phyloP scores from a whole-genome alignment of 2,797 vertebrate genomes.

The Pseudochirops corinnae region DNA sequence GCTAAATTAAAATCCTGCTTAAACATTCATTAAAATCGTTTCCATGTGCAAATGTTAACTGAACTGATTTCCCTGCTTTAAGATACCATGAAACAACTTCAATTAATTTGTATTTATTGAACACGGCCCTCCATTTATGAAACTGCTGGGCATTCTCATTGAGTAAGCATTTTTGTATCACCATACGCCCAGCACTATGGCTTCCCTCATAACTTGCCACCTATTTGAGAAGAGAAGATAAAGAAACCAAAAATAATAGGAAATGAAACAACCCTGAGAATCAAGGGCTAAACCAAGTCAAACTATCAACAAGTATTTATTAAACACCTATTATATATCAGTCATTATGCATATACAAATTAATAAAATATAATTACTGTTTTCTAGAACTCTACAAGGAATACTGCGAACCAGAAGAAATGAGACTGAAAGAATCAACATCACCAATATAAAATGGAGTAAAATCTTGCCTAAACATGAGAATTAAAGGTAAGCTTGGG shows the following conservation, averaged over 20 bases:
- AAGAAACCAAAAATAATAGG: neutral
- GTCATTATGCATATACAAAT: neutral
- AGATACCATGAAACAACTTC: conserved; percentile 31
- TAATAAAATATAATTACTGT: neutral
- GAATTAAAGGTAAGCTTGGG: neutral
- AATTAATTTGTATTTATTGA: neutral
- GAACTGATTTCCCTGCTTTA: conserved; percentile 7
- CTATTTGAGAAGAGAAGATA: neutral
- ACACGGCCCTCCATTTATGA: neutral
- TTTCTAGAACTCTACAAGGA: neutral
- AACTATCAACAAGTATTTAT: neutral
- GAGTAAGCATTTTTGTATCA: neutral
- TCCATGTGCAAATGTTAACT: conserved; percentile 16
- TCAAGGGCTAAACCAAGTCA: neutral
- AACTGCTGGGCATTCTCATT: neutral
- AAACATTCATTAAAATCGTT: conserved; percentile 5
- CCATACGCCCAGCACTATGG: neutral
- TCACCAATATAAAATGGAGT: neutral
- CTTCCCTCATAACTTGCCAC: neutral
- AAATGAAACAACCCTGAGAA: neutral
- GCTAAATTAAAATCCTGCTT: conserved; percentile 6
- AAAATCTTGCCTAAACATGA: neutral
- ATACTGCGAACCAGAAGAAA: neutral
- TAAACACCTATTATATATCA: neutral
- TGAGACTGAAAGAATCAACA: neutral